Evolutionary conservation across 2,797 vertebrate genomes (phyloP).

Genomic region (Phyllotis vaccarum): DNA sequence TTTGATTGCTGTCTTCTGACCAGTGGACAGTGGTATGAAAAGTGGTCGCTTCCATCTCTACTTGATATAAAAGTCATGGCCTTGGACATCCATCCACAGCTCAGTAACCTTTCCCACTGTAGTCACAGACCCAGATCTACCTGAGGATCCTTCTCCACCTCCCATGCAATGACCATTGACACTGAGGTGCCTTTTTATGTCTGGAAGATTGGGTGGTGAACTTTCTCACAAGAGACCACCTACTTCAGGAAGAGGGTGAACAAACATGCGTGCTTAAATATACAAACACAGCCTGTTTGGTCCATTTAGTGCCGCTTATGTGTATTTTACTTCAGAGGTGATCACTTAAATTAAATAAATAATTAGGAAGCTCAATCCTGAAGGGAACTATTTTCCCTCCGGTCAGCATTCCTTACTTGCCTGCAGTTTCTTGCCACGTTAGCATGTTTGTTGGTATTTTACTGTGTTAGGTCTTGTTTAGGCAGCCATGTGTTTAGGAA

Average conservation of each 20-base stretch:
- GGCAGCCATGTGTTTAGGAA: neutral
- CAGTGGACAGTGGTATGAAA: neutral
- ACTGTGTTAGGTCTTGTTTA: neutral
- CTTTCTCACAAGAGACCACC: no score
- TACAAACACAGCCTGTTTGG: neutral
- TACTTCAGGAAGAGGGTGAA: neutral
- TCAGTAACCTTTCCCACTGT: neutral
- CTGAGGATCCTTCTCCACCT: no score
- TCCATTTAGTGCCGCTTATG: neutral
- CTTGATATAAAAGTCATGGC: neutral
- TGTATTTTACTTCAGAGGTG: neutral
- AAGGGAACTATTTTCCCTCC: neutral
- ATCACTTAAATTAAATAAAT: neutral
- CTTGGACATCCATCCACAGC: neutral
- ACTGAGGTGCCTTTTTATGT: neutral
- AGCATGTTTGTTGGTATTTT: neutral
- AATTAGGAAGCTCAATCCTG: neutral
- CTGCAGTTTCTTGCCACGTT: neutral
- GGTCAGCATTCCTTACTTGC: neutral
- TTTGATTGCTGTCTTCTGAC: neutral
- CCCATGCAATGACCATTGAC: accelerated
- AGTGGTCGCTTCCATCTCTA: neutral
- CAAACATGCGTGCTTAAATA: neutral
- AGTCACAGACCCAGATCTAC: no score
- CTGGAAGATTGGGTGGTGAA: neutral